These are phyloP conservation scores for Sebastes jordani DNA, from an alignment of 2,797 vertebrate genomes.

Conservation along the genomic window DNA sequence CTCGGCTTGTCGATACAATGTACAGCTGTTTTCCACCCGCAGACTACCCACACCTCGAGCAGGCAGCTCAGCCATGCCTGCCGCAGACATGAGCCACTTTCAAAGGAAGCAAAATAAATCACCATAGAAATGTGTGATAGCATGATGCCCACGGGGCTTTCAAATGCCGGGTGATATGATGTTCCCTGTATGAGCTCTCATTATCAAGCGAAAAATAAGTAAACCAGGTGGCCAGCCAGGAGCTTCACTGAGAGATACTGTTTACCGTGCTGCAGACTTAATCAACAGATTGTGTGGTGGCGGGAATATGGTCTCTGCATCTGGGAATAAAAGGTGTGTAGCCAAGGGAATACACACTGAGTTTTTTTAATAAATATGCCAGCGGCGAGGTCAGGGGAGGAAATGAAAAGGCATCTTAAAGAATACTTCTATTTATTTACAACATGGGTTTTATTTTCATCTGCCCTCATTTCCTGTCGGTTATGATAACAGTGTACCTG, in stretches of 20 bases:
- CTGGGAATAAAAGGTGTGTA: constrained; percentile 43
- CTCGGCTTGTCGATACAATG: constrained; percentile 62
- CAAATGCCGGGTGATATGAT: constrained; percentile 39
- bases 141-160: constrained; percentile 43
- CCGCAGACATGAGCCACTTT: constrained; percentile 51
- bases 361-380: constrained; percentile 41
- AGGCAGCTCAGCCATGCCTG: constrained; percentile 30
- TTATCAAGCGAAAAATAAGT: constrained; percentile 65
- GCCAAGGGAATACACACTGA: constrained; percentile 5
- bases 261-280: constrained; percentile 38
- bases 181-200: constrained; percentile 52
- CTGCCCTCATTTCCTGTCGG: not conserved
- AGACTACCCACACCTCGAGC: constrained; percentile 15
- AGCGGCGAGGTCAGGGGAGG: constrained; percentile 17
- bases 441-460: not conserved
- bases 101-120: constrained; percentile 67
- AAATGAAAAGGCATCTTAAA: constrained; percentile 42
- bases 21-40: constrained; percentile 69
- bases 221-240: constrained; percentile 58
- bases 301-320: constrained; percentile 19
- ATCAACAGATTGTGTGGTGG: constrained; percentile 59
- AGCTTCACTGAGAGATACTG: constrained; percentile 41
- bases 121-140: constrained; percentile 62
- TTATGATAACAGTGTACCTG: not conserved
- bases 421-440: constrained; percentile 16